These are phyloP conservation scores for Oeneis ivallda DNA, from an alignment of 2,888 invertebrate species.

Conservation along the genomic window DNA sequence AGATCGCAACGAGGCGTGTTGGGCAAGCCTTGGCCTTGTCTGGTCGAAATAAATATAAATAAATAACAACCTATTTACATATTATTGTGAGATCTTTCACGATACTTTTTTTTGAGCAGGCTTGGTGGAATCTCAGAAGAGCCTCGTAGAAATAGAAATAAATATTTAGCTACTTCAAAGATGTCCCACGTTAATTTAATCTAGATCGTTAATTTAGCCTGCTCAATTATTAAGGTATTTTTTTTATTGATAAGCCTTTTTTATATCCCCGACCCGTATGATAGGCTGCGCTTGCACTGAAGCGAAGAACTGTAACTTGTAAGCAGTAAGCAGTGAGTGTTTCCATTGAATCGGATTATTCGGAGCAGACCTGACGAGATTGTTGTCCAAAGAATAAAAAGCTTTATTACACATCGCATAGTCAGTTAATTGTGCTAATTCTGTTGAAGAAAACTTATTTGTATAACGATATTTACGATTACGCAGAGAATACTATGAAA, in stretches of 20 bases:
- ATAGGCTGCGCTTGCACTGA: neutral
- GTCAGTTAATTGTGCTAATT: no score
- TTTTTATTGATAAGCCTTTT: neutral
- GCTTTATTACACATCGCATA: no score
- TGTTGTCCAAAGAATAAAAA: no score
- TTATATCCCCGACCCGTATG: neutral
- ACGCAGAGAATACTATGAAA: no score
- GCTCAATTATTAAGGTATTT: no score
- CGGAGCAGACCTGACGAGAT: no score
- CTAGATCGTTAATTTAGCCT: neutral
- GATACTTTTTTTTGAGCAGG: neutral
- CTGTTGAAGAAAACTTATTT: no score
- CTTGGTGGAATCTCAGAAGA: neutral
- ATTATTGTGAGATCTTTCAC: neutral
- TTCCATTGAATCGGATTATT: neutral
- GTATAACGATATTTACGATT: no score
- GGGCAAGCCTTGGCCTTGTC: constrained; percentile 24
- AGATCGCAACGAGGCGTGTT: constrained; percentile 35
- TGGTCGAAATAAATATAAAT: constrained; percentile 39
- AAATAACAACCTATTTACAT: constrained; percentile 35
- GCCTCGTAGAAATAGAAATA: neutral
- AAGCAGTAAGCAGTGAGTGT: neutral
- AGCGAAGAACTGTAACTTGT: neutral
- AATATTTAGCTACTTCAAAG: neutral
- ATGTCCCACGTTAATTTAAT: no score